These are phyloP conservation scores for Paraplagusia blochii DNA, from an alignment of 2,113 vertebrate species.

Conservation along the genomic window DNA sequence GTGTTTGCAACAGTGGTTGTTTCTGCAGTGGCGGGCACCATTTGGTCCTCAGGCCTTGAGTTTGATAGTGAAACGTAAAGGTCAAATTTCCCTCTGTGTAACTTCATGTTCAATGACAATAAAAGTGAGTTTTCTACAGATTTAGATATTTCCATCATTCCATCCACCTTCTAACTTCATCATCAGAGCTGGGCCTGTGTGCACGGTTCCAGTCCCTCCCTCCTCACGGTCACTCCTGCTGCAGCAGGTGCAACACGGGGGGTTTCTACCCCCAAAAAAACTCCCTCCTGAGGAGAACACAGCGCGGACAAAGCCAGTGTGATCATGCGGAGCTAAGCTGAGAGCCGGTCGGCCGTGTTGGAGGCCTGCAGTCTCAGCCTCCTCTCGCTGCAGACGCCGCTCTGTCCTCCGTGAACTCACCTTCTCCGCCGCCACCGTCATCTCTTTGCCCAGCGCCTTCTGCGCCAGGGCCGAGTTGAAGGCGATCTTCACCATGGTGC, in stretches of 20 bases:
- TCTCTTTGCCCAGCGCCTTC: constrained; percentile 78
- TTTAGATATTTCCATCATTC: no score
- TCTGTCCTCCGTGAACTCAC: constrained; percentile 57
- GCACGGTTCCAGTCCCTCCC: constrained; percentile 40
- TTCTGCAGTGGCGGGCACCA: no score
- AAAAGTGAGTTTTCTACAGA: constrained; percentile 15
- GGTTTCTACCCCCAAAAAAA: no score
- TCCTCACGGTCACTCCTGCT: neutral
- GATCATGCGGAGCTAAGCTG: no score
- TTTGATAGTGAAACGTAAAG: no score
- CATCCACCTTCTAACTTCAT: no score
- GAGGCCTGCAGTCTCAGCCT: constrained; percentile 31
- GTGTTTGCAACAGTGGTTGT: no score
- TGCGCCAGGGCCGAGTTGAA: constrained; percentile 83
- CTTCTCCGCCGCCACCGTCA: constrained; percentile 71
- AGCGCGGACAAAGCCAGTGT: no score
- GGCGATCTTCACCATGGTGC: constrained; percentile 84
- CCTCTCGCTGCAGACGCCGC: no score
- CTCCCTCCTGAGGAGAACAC: no score
- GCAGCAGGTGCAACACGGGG: constrained; percentile 27
- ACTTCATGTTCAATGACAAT: neutral
- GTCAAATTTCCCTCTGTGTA: no score
- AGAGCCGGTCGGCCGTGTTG: neutral
- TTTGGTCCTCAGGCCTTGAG: no score
- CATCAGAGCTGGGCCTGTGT: constrained; percentile 28